Base-by-base conservation (phyloP, 2,888 invertebrate genomes). In the Hylaea fasciaria region DNA sequence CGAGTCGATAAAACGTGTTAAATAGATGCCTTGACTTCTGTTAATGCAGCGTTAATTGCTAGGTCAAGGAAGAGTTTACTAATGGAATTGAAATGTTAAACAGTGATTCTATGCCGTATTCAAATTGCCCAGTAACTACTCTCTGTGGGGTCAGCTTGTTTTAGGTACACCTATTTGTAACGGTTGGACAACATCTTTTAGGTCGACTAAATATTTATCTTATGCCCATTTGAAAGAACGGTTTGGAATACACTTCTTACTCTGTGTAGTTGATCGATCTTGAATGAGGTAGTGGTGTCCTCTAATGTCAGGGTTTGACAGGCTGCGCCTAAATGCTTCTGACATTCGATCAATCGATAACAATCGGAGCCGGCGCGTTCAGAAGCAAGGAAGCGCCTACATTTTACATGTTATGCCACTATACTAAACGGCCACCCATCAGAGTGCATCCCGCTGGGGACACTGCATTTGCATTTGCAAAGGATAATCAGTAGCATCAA, bases 131-230 rank as follows among this genome's bases (percentile, higher is more conserved):
- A 47, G 45, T 48, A 67, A 70, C n/a, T n/a, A 73, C 76, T 82
- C 76, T 82, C 75, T 76, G 70, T 74, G 66, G n/a, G 74, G 77
- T 77, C 77, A 74, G 66, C 69, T 74, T 69, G 66, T 71, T 68
- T 62, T 66, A 65, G 65, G 64, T 65, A 68, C 64, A 65, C 54
- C 67, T 70, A 72, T 73, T 74, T 64, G 70, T 80, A 78, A 78
- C 80, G 78, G 81, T 78, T 78, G 79, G 80, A 78, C 77, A 69
- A 70, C 72, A 71, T 69, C 66, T 72, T 77, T 71, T 73, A 68
- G 73, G 76, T 76, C 29, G 40, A 51, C 57, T 51, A 61, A 64
- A 66, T 73, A 61, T 76, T 76, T 72, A 66, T 67, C 65, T 67
- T 72, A 66, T 71, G 56, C 71, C 72, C 65, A 63, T 69, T 71